These are phyloP conservation scores for Zaprionus ghesquierei DNA, from an alignment of 1,140 invertebrate species.

Conservation along the genomic window DNA sequence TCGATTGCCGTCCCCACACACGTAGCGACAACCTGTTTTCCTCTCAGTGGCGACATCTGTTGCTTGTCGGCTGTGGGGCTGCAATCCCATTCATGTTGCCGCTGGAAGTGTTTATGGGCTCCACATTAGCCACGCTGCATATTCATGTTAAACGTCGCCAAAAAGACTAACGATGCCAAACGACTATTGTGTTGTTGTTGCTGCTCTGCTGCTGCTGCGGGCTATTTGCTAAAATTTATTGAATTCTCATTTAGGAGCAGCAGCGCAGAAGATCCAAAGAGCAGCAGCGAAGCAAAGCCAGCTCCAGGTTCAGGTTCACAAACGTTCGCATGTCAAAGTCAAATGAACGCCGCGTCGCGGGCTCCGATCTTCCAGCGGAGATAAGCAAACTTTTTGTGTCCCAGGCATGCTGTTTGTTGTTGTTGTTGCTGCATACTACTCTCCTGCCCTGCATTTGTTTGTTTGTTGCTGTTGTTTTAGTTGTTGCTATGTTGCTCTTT, in stretches of 20 bases:
- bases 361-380: slow-evolving; percentile 56
- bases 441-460: slow-evolving; percentile 31
- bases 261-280: background rate
- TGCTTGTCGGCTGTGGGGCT: slow-evolving; percentile 34
- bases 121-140: slow-evolving; percentile 82
- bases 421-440: slow-evolving; percentile 24
- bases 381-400: slow-evolving; percentile 60
- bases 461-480: slow-evolving; percentile 11
- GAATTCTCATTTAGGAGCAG: slow-evolving; percentile 72
- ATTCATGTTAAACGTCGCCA: slow-evolving; percentile 81
- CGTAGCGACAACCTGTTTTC: slow-evolving; percentile 73
- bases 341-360: slow-evolving; percentile 57
- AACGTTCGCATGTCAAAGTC: slow-evolving; percentile 73
- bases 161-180: slow-evolving; percentile 76
- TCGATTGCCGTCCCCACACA: slow-evolving; percentile 56
- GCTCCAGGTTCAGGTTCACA: slow-evolving; percentile 45
- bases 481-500: slow-evolving; percentile 14
- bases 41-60: slow-evolving; percentile 48
- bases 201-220: slow-evolving; percentile 28
- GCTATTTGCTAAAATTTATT: slow-evolving; percentile 75
- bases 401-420: slow-evolving; percentile 16
- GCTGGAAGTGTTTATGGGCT: slow-evolving; percentile 81
- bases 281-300: background rate
- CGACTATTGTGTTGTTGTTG: slow-evolving; percentile 63
- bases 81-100: slow-evolving; percentile 73